A percentile compares a stretch with the other conserved stretches of the same genome.
phyloP scores from a whole-genome alignment of 2,888 invertebrate genomes.

The Ornithoptera alexandrae region DNA sequence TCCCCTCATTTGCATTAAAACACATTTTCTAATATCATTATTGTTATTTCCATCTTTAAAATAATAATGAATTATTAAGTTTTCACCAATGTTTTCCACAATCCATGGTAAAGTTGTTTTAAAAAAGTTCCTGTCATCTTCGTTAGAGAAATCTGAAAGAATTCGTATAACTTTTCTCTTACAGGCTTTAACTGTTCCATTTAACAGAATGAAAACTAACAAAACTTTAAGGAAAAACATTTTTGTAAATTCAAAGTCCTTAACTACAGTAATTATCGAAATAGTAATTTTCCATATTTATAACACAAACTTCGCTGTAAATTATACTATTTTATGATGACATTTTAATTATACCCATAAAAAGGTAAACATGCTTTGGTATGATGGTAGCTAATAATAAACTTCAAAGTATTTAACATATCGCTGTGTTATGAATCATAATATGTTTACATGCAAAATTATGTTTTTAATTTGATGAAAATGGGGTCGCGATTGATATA shows the following conservation, averaged over 20 bases:
- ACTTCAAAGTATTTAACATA: constrained; percentile 8
- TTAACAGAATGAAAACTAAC: constrained; percentile 2
- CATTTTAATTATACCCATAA: constrained; percentile 22
- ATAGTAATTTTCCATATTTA: constrained; percentile 4
- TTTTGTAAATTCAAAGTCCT: background rate
- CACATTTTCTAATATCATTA: constrained; percentile 38
- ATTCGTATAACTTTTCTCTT: constrained; percentile 38
- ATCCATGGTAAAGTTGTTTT: constrained; percentile 41
- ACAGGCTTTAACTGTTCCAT: constrained; percentile 21
- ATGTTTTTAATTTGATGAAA: constrained; percentile 21
- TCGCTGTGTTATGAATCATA: background rate
- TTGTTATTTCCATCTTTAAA: constrained; percentile 38
- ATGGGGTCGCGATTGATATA: background rate
- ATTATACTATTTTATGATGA: constrained; percentile 21
- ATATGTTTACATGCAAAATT: constrained; percentile 9
- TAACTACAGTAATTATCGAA: background rate
- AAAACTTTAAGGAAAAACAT: constrained; percentile 11
- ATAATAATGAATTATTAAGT: constrained; percentile 37
- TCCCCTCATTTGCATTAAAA: constrained; percentile 34
- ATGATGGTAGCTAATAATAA: constrained; percentile 1
- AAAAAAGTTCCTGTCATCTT: constrained; percentile 40
- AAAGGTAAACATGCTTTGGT: constrained; percentile 10
- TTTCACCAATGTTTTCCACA: constrained; percentile 40
- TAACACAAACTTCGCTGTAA: constrained; percentile 7
- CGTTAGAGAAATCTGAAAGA: constrained; percentile 40